These are phyloP conservation scores for Galerucella pusilla DNA, from an alignment of 2,888 invertebrate species.

Conservation along the genomic window DNA sequence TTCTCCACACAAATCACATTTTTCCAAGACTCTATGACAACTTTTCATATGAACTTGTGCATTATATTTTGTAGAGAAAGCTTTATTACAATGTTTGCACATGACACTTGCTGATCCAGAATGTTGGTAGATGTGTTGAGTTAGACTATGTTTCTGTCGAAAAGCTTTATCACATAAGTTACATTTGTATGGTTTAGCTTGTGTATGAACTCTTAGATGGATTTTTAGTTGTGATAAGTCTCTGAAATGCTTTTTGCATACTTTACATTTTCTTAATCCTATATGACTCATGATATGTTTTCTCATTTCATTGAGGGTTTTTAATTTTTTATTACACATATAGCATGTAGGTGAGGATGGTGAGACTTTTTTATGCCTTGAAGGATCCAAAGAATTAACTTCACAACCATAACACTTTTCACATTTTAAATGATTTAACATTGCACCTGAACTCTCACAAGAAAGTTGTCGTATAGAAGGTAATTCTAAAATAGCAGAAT, in stretches of 20 bases:
- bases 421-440: conserved; percentile 1
- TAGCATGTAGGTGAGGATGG: neutral
- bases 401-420: conserved; percentile 15
- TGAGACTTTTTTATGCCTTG: conserved; percentile 11
- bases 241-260: conserved; percentile 13
- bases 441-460: neutral
- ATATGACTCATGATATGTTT: conserved; percentile 16
- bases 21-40: neutral
- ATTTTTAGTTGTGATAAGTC: conserved; percentile 10
- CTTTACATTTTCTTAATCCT: conserved; percentile 18
- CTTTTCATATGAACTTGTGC: conserved; percentile 18
- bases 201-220: conserved; percentile 14
- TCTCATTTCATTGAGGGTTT: neutral
- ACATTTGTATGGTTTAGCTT: conserved; percentile 11
- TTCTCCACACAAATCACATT: conserved; percentile 1
- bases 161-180: conserved; percentile 12
- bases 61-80: conserved; percentile 16
- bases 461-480: neutral
- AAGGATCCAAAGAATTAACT: neutral
- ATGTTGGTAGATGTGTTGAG: conserved; percentile 15
- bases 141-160: conserved; percentile 12
- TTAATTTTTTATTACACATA: conserved; percentile 7
- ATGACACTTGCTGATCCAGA: neutral
- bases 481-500: neutral
- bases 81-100: conserved; percentile 17